Conservation (phyloP, 2,113 vertebrate genomes). For the Dascyllus trimaculatus region DNA sequence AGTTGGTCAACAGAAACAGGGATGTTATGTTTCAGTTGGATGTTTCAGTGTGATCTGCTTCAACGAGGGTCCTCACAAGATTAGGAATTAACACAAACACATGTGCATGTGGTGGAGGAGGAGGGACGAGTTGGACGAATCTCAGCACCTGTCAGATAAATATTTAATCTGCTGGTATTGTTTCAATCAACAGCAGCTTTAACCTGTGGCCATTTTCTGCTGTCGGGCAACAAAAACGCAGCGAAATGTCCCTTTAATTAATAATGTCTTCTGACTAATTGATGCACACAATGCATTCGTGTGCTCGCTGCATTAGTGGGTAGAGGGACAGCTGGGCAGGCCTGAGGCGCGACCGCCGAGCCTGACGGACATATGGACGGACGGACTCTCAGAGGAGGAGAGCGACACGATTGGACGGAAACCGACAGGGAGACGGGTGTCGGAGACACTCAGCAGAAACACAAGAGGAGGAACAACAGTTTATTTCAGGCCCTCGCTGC, state of each 20-base stretch:
- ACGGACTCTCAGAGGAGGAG: constrained; percentile 54
- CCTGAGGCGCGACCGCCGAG: not conserved
- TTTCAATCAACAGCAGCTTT: constrained; percentile 10
- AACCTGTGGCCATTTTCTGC: constrained; percentile 18
- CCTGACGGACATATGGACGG: constrained; percentile 56
- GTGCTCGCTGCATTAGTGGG: constrained; percentile 6
- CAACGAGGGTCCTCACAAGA: not conserved
- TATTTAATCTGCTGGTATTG: constrained; percentile 37
- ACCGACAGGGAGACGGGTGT: constrained; percentile 25
- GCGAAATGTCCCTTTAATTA: constrained; percentile 42
- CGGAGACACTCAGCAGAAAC: constrained; percentile 15
- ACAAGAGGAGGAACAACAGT: constrained; percentile 22
- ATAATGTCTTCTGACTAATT: constrained; percentile 53
- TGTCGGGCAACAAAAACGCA: not conserved
- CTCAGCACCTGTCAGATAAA: constrained; percentile 52
- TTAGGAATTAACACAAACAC: not conserved
- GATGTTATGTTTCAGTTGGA: too few species aligned
- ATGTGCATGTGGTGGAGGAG: too few species aligned
- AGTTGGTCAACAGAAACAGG: too few species aligned
- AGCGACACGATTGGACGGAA: constrained; percentile 6
- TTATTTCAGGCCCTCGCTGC: constrained; percentile 28
- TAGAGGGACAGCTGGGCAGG: constrained; percentile 64
- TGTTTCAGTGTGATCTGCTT: too few species aligned
- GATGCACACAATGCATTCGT: constrained; percentile 40
- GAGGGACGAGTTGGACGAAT: not conserved